phyloP scores from a whole-genome alignment of 2,888 invertebrate species.

The Chloroclystis v-ata region DNA sequence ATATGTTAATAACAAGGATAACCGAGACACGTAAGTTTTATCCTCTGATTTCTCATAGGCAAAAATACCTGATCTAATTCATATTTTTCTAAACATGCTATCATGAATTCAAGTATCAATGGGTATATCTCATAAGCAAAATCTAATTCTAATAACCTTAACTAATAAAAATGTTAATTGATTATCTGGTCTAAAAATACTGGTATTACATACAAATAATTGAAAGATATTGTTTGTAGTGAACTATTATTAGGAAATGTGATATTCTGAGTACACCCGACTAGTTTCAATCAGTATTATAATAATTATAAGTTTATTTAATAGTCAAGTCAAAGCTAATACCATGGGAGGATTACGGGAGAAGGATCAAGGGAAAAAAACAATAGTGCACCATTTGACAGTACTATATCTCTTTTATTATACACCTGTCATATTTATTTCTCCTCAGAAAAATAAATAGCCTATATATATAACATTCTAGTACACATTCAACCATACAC shows the following conservation, averaged over 20 bases:
- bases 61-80: not conserved
- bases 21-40: not conserved
- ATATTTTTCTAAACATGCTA: not conserved
- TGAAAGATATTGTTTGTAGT: too few species aligned
- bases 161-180: too few species aligned
- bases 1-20: not conserved
- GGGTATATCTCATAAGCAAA: too few species aligned
- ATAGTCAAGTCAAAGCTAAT: constrained; percentile 48
- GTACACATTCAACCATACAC: constrained; percentile 48
- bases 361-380: constrained; percentile 42
- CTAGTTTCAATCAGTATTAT: too few species aligned
- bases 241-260: too few species aligned
- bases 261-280: too few species aligned
- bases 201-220: too few species aligned
- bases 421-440: constrained; percentile 52
- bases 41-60: not conserved
- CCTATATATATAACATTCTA: constrained; percentile 39
- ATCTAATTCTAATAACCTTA: too few species aligned
- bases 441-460: constrained; percentile 57
- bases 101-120: too few species aligned
- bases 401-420: constrained; percentile 49
- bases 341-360: constrained; percentile 30
- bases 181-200: too few species aligned
- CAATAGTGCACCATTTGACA: constrained; percentile 66
- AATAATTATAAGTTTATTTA: too few species aligned